Conservation (phyloP, 1,140 invertebrate genomes). For the Littorina saxatilis region DNA sequence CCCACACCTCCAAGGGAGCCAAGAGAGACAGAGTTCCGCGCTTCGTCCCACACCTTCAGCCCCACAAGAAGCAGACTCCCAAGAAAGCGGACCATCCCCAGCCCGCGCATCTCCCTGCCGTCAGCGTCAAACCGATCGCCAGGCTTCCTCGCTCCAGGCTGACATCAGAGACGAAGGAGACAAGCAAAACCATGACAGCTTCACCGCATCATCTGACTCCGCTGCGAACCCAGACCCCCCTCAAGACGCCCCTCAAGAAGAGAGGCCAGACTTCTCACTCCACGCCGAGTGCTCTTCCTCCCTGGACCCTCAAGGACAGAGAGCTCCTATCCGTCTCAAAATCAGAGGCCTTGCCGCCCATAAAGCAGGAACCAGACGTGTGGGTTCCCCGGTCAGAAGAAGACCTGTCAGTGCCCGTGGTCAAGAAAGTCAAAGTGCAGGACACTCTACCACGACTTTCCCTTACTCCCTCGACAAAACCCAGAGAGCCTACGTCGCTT, state of each 20-base stretch:
- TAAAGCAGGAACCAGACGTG: too few species aligned
- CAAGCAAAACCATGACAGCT: neutral
- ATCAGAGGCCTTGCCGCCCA: too few species aligned
- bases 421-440: too few species aligned
- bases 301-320: too few species aligned
- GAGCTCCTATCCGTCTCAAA: too few species aligned
- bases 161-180: neutral
- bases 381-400: too few species aligned
- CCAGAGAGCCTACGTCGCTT: too few species aligned
- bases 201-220: neutral
- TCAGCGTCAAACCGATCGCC: neutral
- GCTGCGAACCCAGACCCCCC: neutral
- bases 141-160: neutral
- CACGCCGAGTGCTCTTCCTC: too few species aligned
- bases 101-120: neutral
- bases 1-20: neutral
- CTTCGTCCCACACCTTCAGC: neutral
- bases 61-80: neutral
- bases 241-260: neutral
- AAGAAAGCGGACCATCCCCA: neutral
- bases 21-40: neutral
- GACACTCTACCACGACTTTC: too few species aligned
- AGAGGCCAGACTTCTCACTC: too few species aligned
- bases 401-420: too few species aligned
- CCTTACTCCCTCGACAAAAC: too few species aligned